These are phyloP conservation scores for Druceiella hillmani DNA, from an alignment of 2,888 invertebrate species.

Conservation along the genomic window DNA sequence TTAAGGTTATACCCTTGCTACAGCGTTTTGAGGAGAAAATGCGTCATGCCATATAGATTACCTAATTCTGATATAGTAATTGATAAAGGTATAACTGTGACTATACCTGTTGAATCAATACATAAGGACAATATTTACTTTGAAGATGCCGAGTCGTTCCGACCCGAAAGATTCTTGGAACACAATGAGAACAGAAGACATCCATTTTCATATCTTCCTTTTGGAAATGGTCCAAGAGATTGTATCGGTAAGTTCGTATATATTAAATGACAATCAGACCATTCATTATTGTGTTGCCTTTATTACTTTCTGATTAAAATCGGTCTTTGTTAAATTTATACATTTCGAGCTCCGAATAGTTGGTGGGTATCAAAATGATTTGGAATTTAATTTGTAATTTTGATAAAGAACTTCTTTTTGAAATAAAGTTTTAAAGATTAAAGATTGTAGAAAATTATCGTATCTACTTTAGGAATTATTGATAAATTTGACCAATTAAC, in stretches of 20 bases:
- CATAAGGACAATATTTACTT: slow-evolving; percentile 37
- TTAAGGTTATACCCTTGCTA: slow-evolving; percentile 41
- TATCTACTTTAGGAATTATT: too few relatives aligned
- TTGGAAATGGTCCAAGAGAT: slow-evolving; percentile 44
- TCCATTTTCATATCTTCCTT: slow-evolving; percentile 37
- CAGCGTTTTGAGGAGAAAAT: slow-evolving; percentile 38
- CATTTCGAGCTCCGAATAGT: too few relatives aligned
- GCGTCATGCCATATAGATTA: slow-evolving; percentile 37
- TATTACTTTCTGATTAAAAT: too few relatives aligned
- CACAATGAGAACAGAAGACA: slow-evolving; percentile 29
- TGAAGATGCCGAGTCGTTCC: slow-evolving; percentile 32
- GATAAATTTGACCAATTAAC: too few relatives aligned
- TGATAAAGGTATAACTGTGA: slow-evolving; percentile 38
- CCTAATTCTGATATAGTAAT: slow-evolving; percentile 34
- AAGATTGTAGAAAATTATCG: too few relatives aligned
- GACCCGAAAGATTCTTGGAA: slow-evolving; percentile 38
- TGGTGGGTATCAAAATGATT: too few relatives aligned
- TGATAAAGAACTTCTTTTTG: too few relatives aligned
- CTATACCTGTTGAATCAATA: slow-evolving; percentile 37
- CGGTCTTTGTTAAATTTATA: too few relatives aligned
- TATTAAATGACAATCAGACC: too few relatives aligned
- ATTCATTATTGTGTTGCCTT: too few relatives aligned
- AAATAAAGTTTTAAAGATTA: too few relatives aligned
- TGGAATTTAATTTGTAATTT: too few relatives aligned
- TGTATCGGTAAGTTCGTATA: slow-evolving; percentile 44